Conservation (phyloP, 2,888 invertebrate species). For the Eustalomyia histrio region DNA sequence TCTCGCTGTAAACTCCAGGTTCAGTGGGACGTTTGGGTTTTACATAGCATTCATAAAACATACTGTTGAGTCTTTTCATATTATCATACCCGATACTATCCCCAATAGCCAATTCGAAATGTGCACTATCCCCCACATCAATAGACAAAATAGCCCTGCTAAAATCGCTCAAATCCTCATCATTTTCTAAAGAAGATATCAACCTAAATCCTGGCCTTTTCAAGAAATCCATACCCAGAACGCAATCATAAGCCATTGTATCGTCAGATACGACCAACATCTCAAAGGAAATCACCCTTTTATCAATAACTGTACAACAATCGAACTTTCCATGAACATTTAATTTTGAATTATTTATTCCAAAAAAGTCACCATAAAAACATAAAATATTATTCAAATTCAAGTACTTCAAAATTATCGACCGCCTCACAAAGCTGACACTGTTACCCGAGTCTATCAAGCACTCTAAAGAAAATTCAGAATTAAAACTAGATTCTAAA, state of each 20-base stretch:
- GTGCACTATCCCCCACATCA: background rate
- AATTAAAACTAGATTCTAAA: too few relatives aligned
- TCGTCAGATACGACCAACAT: conserved; percentile 45
- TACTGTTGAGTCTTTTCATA: background rate
- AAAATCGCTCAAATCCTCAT: background rate
- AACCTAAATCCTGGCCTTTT: conserved; percentile 32
- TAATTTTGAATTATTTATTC: conserved; percentile 36
- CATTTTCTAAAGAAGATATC: background rate
- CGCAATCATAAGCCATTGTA: conserved; percentile 43
- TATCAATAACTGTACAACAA: conserved; percentile 16
- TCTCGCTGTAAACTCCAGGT: too few relatives aligned
- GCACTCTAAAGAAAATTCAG: too few relatives aligned
- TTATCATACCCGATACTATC: background rate
- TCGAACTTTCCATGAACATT: conserved; percentile 28
- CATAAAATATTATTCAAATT: background rate
- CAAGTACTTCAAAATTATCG: background rate
- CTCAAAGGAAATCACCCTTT: conserved; percentile 12
- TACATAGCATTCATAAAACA: too few relatives aligned
- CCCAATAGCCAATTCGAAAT: background rate
- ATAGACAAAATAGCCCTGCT: conserved; percentile 7
- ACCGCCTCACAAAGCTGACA: conserved; percentile 21
- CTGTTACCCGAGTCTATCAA: too few relatives aligned
- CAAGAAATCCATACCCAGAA: conserved; percentile 47
- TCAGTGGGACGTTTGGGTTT: too few relatives aligned
- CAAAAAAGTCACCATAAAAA: conserved; percentile 27